phyloP scores from a whole-genome alignment of 2,888 invertebrate species.

The Pharmacophagus antenor region DNA sequence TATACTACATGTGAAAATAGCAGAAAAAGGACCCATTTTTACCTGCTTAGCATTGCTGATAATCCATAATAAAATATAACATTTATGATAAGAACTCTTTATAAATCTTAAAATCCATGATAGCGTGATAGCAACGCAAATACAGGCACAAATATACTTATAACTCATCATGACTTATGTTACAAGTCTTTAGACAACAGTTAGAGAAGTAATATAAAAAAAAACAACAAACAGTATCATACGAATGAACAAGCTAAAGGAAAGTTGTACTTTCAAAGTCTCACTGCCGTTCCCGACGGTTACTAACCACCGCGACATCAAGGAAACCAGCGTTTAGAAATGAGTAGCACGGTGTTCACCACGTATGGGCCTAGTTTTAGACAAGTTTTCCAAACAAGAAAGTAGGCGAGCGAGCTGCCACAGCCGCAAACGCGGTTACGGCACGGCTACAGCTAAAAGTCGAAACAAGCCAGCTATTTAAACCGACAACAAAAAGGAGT shows the following conservation, averaged over 20 bases:
- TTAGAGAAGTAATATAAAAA: not conserved
- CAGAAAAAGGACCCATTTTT: no score
- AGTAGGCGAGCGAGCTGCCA: conserved; percentile 63
- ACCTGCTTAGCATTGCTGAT: no score
- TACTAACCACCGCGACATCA: conserved; percentile 33
- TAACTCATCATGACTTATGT: not conserved
- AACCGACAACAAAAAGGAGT: not conserved
- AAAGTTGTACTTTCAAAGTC: conserved; percentile 25
- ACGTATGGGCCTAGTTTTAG: conserved; percentile 63
- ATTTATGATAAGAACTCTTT: conserved; percentile 20
- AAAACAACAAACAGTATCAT: conserved; percentile 15
- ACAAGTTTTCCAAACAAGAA: conserved; percentile 75
- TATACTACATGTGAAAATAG: no score
- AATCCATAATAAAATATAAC: not conserved
- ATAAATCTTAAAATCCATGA: not conserved
- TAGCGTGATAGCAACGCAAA: not conserved
- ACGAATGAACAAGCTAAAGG: conserved; percentile 9
- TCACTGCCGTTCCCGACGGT: conserved; percentile 26
- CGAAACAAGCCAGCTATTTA: conserved; percentile 30
- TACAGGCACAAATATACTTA: not conserved
- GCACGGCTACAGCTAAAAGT: conserved; percentile 38
- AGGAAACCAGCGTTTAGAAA: conserved; percentile 60
- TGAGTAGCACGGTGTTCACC: conserved; percentile 54
- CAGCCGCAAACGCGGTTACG: conserved; percentile 46
- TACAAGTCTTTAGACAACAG: conserved; percentile 1